Percentiles rank a stretch among this genome's conserved stretches.
phyloP scores from a whole-genome alignment of 2,113 vertebrate genomes.

The Centropristis striata region DNA sequence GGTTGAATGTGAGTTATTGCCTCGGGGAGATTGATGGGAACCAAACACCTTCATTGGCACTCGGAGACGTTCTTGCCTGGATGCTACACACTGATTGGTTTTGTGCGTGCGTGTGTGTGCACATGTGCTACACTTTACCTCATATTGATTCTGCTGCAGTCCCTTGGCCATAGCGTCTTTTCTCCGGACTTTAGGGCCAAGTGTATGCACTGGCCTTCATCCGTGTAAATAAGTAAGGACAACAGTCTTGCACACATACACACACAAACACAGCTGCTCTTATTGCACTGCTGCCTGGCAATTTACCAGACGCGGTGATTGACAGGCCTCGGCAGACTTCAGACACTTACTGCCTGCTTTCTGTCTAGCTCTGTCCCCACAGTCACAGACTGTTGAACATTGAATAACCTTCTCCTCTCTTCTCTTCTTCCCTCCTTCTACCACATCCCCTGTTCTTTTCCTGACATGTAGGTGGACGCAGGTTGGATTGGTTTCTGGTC shows the following conservation, averaged over 20 bases:
- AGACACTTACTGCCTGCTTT: constrained; percentile 30
- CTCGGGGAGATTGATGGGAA: constrained; percentile 57
- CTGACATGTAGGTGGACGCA: constrained; percentile 90
- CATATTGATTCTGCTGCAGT: constrained; percentile 47
- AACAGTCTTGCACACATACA: constrained; percentile 25
- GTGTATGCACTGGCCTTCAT: constrained; percentile 26
- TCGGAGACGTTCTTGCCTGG: constrained; percentile 24
- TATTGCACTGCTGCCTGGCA: constrained; percentile 2
- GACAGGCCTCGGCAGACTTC: constrained; percentile 46
- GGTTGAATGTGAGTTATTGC: constrained; percentile 57
- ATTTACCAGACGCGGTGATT: constrained; percentile 47
- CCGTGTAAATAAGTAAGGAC: constrained; percentile 37
- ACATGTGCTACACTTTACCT: constrained; percentile 19
- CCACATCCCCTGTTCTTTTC: neutral
- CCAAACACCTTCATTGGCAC: constrained; percentile 53
- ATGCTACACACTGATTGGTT: constrained; percentile 48
- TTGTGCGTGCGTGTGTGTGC: neutral
- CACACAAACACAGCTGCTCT: neutral
- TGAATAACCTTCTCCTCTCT: neutral
- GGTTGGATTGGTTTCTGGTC: constrained; percentile 99
- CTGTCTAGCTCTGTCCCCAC: constrained; percentile 21
- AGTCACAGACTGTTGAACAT: constrained; percentile 46
- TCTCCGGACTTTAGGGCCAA: constrained; percentile 32
- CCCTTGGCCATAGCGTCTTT: constrained; percentile 10
- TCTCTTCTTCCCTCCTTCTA: neutral